Conservation (phyloP, 2,113 vertebrate species). For the Malurus melanocephalus region DNA sequence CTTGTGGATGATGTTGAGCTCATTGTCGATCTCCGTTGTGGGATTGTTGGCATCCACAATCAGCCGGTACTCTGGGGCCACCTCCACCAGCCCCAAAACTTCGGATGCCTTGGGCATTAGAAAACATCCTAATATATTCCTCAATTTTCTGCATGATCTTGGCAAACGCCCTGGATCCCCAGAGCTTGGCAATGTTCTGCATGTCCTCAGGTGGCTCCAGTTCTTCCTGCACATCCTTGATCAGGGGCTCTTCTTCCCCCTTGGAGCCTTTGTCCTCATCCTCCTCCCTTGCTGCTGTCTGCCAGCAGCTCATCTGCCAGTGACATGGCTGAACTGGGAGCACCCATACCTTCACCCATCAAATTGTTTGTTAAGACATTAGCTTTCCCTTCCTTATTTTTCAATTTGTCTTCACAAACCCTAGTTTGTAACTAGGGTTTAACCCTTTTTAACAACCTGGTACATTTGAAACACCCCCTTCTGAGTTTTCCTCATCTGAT, state of each 20-base stretch:
- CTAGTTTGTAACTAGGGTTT: too few relatives aligned
- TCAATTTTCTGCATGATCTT: neutral
- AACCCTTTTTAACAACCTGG: too few relatives aligned
- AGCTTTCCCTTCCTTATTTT: neutral
- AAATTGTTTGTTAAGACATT: neutral
- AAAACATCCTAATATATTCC: neutral
- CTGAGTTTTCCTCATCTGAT: too few relatives aligned
- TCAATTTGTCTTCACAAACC: too few relatives aligned
- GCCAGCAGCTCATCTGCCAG: neutral
- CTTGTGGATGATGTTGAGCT: neutral
- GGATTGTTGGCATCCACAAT: rapidly evolving
- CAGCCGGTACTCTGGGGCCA: rapidly evolving
- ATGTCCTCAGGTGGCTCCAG: rapidly evolving
- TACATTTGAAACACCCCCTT: too few relatives aligned
- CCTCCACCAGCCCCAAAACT: neutral
- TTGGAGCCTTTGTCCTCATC: neutral
- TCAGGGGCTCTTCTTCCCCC: rapidly evolving
- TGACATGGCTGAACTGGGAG: neutral
- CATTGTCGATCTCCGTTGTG: neutral
- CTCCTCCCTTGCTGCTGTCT: neutral
- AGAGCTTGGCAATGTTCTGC: rapidly evolving
- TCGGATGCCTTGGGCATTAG: rapidly evolving
- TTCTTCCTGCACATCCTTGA: neutral
- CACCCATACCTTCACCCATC: neutral
- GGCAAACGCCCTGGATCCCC: neutral